phyloP scores from a whole-genome alignment of 37 sponge, comb jelly and placozoan genomes.

The Aplysina aerophoba region DNA sequence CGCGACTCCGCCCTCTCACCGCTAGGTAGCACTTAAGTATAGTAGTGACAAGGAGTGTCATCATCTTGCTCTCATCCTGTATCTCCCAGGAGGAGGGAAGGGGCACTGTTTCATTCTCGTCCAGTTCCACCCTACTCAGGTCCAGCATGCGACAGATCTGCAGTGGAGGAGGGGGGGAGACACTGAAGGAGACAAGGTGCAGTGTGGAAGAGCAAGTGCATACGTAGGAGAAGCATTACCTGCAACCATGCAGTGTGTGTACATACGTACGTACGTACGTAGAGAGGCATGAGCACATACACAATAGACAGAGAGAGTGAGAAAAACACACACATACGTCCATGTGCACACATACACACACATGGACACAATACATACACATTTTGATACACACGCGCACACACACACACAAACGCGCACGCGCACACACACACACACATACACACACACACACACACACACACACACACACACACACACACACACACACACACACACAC shows the following conservation, averaged over 20 bases:
- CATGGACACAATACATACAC: not conserved
- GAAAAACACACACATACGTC: too few species aligned
- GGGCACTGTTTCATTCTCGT: not conserved
- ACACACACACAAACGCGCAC: slow-evolving; percentile 1
- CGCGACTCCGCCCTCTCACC: slow-evolving; percentile 30
- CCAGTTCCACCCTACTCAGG: not conserved
- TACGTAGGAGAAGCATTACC: not conserved
- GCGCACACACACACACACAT: too few species aligned
- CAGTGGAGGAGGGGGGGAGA: not conserved
- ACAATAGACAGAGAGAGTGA: too few species aligned
- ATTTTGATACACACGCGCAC: not conserved
- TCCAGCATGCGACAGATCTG: not conserved
- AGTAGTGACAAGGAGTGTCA: slow-evolving; percentile 80
- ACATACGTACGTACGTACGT: slow-evolving; percentile 19
- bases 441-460: too few species aligned
- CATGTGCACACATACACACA: too few species aligned
- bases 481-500: not conserved
- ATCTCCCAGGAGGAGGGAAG: not conserved
- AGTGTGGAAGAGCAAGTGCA: not conserved
- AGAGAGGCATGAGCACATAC: too few species aligned
- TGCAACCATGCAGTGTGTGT: not conserved
- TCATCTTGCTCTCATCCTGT: not conserved
- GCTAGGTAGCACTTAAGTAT: slow-evolving; percentile 87
- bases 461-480: not conserved
- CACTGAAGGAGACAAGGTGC: not conserved